Evolutionary conservation across 1,140 invertebrate species (phyloP).

Genomic region (Latrodectus geometricus): DNA sequence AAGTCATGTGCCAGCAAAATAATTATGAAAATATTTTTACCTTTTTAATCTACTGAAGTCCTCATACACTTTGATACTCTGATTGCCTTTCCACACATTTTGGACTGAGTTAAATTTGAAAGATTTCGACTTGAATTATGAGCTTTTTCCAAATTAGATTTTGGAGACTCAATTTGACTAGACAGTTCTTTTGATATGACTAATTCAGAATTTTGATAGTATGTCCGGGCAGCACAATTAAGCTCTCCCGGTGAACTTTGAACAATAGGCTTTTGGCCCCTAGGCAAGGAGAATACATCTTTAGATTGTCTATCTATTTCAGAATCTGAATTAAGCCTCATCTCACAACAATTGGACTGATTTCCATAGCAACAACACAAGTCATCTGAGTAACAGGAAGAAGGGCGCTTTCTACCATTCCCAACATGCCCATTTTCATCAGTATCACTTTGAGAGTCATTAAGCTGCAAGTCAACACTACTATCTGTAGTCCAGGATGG

Average conservation of each 20-base stretch:
- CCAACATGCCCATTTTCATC: neutral
- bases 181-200: constrained; percentile 18
- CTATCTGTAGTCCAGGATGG: constrained; percentile 37
- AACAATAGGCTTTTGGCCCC: neutral
- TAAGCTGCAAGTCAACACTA: constrained; percentile 6
- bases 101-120: neutral
- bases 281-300: neutral
- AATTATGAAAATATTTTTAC: neutral
- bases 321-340: neutral
- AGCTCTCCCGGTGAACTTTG: neutral
- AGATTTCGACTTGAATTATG: neutral
- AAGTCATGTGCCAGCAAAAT: neutral
- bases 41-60: constrained; percentile 32
- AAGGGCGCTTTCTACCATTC: constrained; percentile 32
- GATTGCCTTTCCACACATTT: constrained; percentile 47
- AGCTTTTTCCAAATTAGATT: neutral
- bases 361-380: constrained; percentile 37
- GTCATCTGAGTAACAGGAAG: constrained; percentile 56
- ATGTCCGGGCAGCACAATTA: constrained; percentile 1
- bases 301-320: neutral
- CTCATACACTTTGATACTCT: constrained; percentile 52
- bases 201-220: neutral
- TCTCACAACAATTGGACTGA: constrained; percentile 11
- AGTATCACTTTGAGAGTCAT: constrained; percentile 13
- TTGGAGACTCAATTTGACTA: constrained; percentile 31